A percentile compares a stretch with the other conserved stretches of the same genome.
phyloP scores from a whole-genome alignment of 2,113 vertebrate species.

The Puntigrus tetrazona region DNA sequence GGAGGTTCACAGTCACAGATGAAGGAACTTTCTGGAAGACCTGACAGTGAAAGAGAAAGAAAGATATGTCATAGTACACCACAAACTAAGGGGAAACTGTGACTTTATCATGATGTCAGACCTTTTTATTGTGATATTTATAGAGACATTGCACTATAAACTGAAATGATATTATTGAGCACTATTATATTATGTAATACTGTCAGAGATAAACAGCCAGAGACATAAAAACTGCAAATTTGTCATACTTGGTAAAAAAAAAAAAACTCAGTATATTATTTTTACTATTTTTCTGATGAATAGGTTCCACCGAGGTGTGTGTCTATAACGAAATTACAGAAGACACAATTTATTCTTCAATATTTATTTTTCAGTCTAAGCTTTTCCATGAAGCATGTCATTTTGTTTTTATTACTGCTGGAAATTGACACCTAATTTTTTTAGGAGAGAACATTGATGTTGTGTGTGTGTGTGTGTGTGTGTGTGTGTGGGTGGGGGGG shows the following conservation, averaged over 20 bases:
- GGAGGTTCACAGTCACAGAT: conserved; percentile 75
- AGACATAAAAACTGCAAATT: conserved; percentile 8
- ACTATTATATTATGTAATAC: neutral
- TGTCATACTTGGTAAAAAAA: conserved; percentile 32
- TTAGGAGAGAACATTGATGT: neutral
- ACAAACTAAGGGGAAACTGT: neutral
- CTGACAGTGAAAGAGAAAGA: conserved; percentile 64
- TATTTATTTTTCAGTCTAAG: neutral
- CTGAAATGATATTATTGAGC: neutral
- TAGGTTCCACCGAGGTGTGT: neutral
- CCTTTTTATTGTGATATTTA: neutral
- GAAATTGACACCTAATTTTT: neutral
- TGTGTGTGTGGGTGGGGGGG: too few relatives aligned
- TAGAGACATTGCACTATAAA: neutral
- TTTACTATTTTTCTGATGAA: neutral
- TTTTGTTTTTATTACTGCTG: neutral
- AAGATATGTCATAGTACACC: neutral
- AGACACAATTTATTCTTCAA: neutral
- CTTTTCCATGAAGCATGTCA: neutral
- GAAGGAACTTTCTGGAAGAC: conserved; percentile 84
- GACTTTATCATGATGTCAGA: neutral
- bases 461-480: too few relatives aligned
- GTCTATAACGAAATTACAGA: neutral
- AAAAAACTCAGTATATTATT: neutral
- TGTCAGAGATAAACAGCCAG: neutral